Evolutionary conservation across 2,113 vertebrate species (phyloP).

Genomic region (Rhodinocichla rosea): DNA sequence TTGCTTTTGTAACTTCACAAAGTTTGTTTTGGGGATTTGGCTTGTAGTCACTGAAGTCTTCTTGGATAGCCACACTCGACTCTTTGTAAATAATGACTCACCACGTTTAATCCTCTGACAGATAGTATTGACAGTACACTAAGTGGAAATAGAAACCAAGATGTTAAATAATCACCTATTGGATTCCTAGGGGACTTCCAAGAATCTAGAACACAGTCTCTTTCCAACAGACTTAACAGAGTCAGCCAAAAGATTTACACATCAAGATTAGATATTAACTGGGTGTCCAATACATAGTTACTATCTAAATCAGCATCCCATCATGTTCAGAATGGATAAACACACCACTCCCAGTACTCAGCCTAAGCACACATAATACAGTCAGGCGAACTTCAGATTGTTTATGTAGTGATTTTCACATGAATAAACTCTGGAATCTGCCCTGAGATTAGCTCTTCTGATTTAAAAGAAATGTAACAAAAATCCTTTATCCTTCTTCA

Average conservation of each 20-base stretch:
- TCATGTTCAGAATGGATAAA: not conserved
- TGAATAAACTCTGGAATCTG: not conserved
- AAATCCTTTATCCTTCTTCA: not conserved
- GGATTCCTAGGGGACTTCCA: not conserved
- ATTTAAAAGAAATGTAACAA: not conserved
- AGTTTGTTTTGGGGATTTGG: not conserved
- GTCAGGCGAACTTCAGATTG: not conserved
- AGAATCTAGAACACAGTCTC: not conserved
- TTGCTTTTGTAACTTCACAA: not conserved
- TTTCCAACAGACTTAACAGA: not conserved
- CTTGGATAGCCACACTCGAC: not conserved
- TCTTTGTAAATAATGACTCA: conserved; percentile 15
- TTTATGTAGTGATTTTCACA: not conserved
- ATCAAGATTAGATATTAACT: not conserved
- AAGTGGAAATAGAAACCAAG: not conserved
- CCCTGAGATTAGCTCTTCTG: not conserved
- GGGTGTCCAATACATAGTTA: not conserved
- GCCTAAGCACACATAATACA: not conserved
- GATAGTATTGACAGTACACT: not conserved
- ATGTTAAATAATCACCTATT: not conserved
- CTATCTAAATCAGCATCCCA: not conserved
- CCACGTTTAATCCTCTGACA: not conserved
- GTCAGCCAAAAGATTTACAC: not conserved
- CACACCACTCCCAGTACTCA: not conserved
- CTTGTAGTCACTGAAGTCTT: not conserved